Conservation (phyloP, 2,888 invertebrate genomes). For the Piscicola geometra region DNA sequence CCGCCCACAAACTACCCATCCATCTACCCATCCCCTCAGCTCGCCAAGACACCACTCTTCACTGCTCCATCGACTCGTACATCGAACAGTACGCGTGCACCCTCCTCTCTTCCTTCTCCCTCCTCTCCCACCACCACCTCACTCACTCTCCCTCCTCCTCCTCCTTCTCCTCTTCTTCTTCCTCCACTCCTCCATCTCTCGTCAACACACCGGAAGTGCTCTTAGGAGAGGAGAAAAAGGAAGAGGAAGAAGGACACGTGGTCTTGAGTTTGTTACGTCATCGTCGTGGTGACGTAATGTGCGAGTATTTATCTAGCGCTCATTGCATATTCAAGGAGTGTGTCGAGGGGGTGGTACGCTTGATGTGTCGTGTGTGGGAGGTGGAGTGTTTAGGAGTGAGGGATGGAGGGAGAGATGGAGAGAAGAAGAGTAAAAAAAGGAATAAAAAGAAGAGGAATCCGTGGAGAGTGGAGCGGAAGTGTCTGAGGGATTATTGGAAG, state of each 20-base stretch:
- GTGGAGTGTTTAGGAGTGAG: neutral
- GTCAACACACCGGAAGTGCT: too few species aligned
- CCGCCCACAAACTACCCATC: too few species aligned
- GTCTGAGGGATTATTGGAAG: neutral
- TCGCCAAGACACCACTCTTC: neutral
- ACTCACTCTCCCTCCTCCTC: neutral
- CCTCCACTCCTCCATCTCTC: neutral
- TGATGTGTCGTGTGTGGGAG: neutral
- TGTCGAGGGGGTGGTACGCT: neutral
- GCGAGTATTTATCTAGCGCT: neutral
- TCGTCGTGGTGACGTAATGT: neutral
- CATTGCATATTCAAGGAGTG: neutral
- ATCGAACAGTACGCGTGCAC: neutral
- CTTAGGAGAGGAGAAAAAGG: too few species aligned
- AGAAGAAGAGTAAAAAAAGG: neutral
- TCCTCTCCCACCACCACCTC: conserved; percentile 7
- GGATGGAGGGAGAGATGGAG: neutral
- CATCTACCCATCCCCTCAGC: too few species aligned
- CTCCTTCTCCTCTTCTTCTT: neutral
- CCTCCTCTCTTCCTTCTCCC: conserved; percentile 1
- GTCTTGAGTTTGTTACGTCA: neutral
- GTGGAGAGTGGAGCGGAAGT: neutral
- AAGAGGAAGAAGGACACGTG: neutral
- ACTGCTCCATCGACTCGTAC: neutral
- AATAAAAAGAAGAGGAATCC: neutral